Conservation (phyloP, 2,888 invertebrate genomes). For the Phytoseiulus persimilis region DNA sequence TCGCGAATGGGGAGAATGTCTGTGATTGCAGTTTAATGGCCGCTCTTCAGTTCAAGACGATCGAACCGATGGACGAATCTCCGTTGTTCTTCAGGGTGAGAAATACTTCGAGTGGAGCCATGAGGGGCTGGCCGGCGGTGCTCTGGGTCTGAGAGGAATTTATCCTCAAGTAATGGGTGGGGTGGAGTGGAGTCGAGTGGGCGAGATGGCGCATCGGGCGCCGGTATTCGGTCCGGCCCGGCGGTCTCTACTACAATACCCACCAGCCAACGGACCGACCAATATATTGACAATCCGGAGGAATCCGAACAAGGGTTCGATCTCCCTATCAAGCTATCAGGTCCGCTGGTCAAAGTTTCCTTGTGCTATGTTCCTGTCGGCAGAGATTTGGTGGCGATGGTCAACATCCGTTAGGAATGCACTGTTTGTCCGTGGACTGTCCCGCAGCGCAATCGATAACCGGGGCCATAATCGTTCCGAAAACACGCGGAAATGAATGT, state of each 20-base stretch:
- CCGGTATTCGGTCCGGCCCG: background rate
- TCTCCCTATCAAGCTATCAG: background rate
- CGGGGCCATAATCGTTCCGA: too few species aligned
- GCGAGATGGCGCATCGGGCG: background rate
- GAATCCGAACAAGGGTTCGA: background rate
- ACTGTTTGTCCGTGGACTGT: too few species aligned
- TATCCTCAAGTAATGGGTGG: conserved; percentile 5
- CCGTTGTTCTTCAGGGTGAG: background rate
- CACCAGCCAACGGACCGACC: background rate
- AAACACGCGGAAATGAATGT: too few species aligned
- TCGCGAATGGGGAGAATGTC: background rate
- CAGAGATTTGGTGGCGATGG: too few species aligned
- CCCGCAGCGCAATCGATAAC: too few species aligned
- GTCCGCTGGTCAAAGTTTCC: background rate
- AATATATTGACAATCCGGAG: background rate
- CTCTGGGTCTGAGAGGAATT: background rate
- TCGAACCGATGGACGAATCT: background rate
- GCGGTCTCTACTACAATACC: background rate
- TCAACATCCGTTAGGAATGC: too few species aligned
- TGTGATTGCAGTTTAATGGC: background rate
- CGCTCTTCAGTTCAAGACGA: background rate
- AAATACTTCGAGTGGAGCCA: background rate
- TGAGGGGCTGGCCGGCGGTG: background rate
- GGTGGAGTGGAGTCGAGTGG: background rate
- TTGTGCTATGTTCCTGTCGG: too few species aligned